Percentiles rank a stretch among this genome's conserved stretches.
phyloP scores from a whole-genome alignment of 2,888 invertebrate species.

The Ceramica pisi region DNA sequence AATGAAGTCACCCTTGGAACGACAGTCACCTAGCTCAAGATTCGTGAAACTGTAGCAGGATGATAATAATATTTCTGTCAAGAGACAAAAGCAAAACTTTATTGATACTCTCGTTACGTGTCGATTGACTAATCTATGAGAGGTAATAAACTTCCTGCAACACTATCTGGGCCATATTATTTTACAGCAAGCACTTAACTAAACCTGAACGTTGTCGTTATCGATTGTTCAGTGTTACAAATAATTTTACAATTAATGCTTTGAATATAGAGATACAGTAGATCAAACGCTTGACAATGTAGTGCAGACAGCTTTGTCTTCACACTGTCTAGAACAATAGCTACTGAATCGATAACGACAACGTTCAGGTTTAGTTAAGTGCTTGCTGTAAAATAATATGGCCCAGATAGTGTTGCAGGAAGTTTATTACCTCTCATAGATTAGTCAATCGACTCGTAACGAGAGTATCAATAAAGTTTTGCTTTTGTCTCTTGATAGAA shows the following conservation, averaged over 20 bases:
- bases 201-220: conserved; percentile 32
- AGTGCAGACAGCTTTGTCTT: conserved; percentile 5
- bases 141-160: conserved; percentile 23
- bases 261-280: too few species aligned
- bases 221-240: too few species aligned
- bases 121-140: conserved; percentile 9
- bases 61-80: not conserved
- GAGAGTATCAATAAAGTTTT: not conserved
- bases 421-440: conserved; percentile 23
- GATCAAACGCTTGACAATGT: conserved; percentile 5
- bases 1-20: too few species aligned
- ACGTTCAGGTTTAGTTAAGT: conserved; percentile 27
- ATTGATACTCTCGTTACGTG: not conserved
- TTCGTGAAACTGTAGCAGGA: too few species aligned
- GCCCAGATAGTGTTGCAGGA: conserved; percentile 18
- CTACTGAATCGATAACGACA: conserved; percentile 38
- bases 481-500: not conserved
- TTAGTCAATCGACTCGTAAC: conserved; percentile 8
- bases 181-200: conserved; percentile 28
- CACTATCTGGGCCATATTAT: conserved; percentile 30
- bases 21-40: too few species aligned
- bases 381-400: conserved; percentile 30
- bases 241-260: too few species aligned
- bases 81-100: not conserved
- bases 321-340: conserved; percentile 16